Evolutionary conservation across 1,140 invertebrate species (phyloP), one percentile per base, ranked within the genome.

Genomic region (Drosophila lacertosa): DNA sequence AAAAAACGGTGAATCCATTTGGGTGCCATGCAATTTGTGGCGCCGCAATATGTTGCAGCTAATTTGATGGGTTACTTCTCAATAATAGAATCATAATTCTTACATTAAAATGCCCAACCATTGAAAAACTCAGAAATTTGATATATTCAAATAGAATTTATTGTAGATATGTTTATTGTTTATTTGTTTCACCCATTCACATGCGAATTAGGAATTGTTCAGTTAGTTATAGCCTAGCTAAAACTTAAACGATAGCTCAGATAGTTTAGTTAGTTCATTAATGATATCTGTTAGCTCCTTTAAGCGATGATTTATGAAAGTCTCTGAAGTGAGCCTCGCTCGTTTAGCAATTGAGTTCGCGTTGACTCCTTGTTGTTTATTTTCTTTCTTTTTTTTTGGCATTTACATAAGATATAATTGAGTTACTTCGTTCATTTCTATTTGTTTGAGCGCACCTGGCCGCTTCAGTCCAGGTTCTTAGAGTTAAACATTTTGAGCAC

Each of bases 401-500:
- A 86, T 83, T 80, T 74, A 74, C 80, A 83, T 83, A 83, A 83
- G 80, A 83, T 76, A 83, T 76, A 75, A 51, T 74, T 64, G 62
- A 45, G 51, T 63, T 51, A 37, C 53, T 53, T n/a, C 20, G 0
- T 29, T 9, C 26, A 9, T 29, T 9, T 29, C 1, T 3, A 13
- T 48, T 71, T 72, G 57, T 77, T 82, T 82, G 79, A 82, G 79
- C 78, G 67, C 57, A 78, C 64, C 63, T 62, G 65, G n/a, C n/a
- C n/a, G n/a, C n/a, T n/a, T 20, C 9, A 5, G 11, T 9, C 26
- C 32, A 44, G 40, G 20, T 32, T 63, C 42, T 42, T 68, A 48
- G 58, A 55, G 50, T 35, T 57, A 45, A 18, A 53, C 20, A 35
- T 33, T 79, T 83, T 83, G 80, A 83, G 80, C 80, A 86, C 80